Evolutionary conservation across 2,888 invertebrate species (phyloP), one percentile per base, ranked within the genome.

Genomic region (Spisula solida): DNA sequence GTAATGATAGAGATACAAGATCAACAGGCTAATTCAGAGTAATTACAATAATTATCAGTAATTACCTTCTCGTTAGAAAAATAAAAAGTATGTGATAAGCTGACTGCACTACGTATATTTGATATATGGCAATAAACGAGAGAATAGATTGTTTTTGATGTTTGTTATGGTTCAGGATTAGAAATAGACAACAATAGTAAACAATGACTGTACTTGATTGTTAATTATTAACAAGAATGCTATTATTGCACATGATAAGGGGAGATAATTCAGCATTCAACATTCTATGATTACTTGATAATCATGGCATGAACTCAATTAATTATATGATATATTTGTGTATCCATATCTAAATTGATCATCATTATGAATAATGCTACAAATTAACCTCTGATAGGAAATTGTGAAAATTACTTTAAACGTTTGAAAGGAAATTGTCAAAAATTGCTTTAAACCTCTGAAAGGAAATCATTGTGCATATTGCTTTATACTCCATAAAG

Each of bases 21-120:
- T 75, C 75, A 75, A 75, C 75, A 75, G 34, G 75, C 31, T 75
- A 75, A 75, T 75, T 75, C 31, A 31, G 29, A 16, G 34, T 34
- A 75, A 75, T 75, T 75, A 75, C 34, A 16, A 18, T 29, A 75
- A 75, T 31, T 75, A 75, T 14, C 31, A 6, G 34, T 25, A 75
- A 75, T 75, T 75, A 75, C 31, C 34, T 75, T 75, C 75, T 31
- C 75, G 31, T 75, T 75, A 75, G 75, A 75, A 75, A 75, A 70
- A 75, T 31, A 75, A 16, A 29, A 31, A 34, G 75, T 31, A 34
- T 75, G 75, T 75, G 75, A 75, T 75, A 75, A 75, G 34, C 5
- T 41, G 75, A 31, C 29, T 75, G 75, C 75, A 75, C 75, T 75
- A 18, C 31, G 34, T 75, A 75, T 20, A 75, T 75, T 75, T 34